Percentiles rank a stretch among this genome's conserved stretches.
These are phyloP conservation scores for Hoplodrina blanda DNA, from an alignment of 2,888 invertebrate genomes.

Conservation along the genomic window DNA sequence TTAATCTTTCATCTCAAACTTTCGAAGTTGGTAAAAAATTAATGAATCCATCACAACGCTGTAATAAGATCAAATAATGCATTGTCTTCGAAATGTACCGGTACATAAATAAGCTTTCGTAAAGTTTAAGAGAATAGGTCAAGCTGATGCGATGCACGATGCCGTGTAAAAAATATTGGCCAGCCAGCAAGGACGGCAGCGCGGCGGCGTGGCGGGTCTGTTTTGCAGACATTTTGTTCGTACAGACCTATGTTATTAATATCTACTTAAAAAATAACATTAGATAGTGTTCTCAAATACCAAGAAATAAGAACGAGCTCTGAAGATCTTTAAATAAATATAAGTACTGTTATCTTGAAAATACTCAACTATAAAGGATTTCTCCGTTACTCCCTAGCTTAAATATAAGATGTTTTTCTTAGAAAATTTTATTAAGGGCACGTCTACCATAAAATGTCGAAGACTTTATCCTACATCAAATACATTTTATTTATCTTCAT, in stretches of 20 bases:
- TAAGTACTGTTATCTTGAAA: constrained; percentile 1
- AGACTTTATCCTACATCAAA: not conserved
- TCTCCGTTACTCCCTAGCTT: not conserved
- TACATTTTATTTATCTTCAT: not conserved
- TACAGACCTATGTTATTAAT: too few relatives aligned
- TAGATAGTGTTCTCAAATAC: not conserved
- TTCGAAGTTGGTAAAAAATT: not conserved
- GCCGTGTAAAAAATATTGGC: too few relatives aligned
- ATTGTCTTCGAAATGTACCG: too few relatives aligned
- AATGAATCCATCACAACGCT: not conserved
- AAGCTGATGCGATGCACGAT: too few relatives aligned
- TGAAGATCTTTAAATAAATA: constrained; percentile 10
- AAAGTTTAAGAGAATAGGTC: too few relatives aligned
- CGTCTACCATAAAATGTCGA: not conserved
- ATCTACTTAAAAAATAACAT: too few relatives aligned
- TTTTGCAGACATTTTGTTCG: too few relatives aligned
- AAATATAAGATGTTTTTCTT: constrained; percentile 4
- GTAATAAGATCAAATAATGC: not conserved
- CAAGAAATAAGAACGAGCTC: constrained; percentile 18
- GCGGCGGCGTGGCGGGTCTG: too few relatives aligned
- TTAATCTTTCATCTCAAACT: not conserved
- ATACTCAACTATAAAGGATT: constrained; percentile 9
- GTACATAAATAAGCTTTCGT: too few relatives aligned
- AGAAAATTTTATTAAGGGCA: constrained; percentile 5
- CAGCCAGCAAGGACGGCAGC: too few relatives aligned